Evolutionary conservation across 1,140 invertebrate species (phyloP), one percentile per base, ranked within the genome.

Genomic region (Atta colombica): DNA sequence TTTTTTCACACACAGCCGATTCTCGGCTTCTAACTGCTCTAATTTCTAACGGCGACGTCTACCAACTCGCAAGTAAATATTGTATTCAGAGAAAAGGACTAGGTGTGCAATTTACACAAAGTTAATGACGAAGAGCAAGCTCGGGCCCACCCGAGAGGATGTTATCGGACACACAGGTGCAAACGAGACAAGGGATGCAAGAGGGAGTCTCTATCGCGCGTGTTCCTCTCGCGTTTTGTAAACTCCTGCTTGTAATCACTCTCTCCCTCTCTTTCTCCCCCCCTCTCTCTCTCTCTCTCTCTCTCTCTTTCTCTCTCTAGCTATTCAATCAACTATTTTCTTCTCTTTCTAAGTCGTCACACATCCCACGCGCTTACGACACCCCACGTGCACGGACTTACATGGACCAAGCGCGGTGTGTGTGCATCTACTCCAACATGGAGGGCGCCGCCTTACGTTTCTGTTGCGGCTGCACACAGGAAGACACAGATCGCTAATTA

Each of bases 381-480:
- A 58, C 65, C 77, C 91, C 90, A 90, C 91, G 92, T 92, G 93
- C 92, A 92, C 92, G 91, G 90, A 95, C 95, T 95, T 95, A 95
- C 95, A 95, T 95, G 94, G 92, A 95, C 94, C 94, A 94, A 84
- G 93, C 94, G 94, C 91, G 92, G 84, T 90, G 92, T 94, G 88
- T 61, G 68, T 82, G 55, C 39, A 51, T 91, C 87, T 95, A 95
- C 93, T 95, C 95, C 94, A 93, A 85, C 91, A 91, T 92, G 90
- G 94, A 94, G 81, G 94, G 92, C 88, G 88, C 94, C 88, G 89
- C 94, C 93, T 94, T 94, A 93, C 90, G 93, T 94, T 95, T 95
- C 93, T 94, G 94, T 91, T 91, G 91, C 88, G 94, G 93, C 95
- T 95, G 94, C 87, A 95, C 91, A 89, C 91, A 89, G 85, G 92